Evolutionary conservation across 2,113 vertebrate genomes (phyloP).

Genomic region (Oncorhynchus kisutch): DNA sequence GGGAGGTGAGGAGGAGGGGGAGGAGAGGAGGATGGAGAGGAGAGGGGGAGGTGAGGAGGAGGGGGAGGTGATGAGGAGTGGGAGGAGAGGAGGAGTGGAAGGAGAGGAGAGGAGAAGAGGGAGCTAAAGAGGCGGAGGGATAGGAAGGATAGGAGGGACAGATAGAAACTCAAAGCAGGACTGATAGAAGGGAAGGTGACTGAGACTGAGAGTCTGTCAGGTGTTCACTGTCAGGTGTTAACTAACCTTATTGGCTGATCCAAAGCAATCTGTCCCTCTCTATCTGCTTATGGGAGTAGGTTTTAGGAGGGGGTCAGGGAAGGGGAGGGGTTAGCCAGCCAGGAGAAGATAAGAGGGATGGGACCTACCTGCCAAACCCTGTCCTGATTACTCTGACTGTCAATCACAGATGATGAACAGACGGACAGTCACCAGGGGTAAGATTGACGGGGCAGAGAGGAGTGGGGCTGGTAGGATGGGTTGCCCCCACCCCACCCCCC

Average conservation of each 20-base stretch:
- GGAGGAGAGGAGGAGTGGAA: too few relatives aligned
- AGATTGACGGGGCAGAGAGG: not conserved
- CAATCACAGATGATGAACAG: slow-evolving; percentile 38
- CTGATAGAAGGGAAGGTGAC: not conserved
- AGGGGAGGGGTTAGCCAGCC: slow-evolving; percentile 30
- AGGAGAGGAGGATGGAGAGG: not conserved
- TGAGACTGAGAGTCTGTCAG: slow-evolving; percentile 4
- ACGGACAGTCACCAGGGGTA: slow-evolving; percentile 52
- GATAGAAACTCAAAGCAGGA: too few relatives aligned
- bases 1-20: too few relatives aligned
- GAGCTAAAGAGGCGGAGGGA: too few relatives aligned
- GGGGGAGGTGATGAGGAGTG: not conserved
- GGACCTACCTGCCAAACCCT: slow-evolving; percentile 46
- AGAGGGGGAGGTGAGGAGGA: slow-evolving; percentile 12
- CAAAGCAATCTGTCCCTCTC: slow-evolving; percentile 16
- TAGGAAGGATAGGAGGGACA: not conserved
- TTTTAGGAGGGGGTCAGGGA: slow-evolving; percentile 34
- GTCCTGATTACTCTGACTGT: slow-evolving; percentile 61
- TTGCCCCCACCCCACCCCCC: not conserved
- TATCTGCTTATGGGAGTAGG: slow-evolving; percentile 30
- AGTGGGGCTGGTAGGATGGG: not conserved
- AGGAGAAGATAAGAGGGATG: not conserved
- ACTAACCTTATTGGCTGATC: slow-evolving; percentile 15
- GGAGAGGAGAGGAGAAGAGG: too few relatives aligned
- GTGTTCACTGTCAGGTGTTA: not conserved